Base-by-base conservation (phyloP, 2,113 vertebrate species). In the Mustela nigripes region DNA sequence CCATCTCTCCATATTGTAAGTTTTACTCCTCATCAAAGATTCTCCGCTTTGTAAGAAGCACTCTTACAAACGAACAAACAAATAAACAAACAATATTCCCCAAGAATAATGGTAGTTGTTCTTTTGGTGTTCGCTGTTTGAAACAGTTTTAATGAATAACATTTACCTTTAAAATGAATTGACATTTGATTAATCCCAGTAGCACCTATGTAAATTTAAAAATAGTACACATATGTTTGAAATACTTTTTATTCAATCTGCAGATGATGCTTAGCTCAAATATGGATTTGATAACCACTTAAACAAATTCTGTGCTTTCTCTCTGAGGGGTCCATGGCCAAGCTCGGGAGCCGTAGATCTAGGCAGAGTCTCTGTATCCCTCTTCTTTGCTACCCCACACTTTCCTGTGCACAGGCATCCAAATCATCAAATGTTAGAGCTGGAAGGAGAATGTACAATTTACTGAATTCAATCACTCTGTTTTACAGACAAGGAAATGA, bases 81-180 rank as follows among this genome's bases (percentile, higher is more conserved):
- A 56, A 15, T 7, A 80, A 83, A 15, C n/a, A 89, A 74, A 53
- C 60, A 81, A 48, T 45, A 58, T 71, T 58, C 33, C 18, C 31
- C 4, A 58, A 22, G 69, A 95, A 84, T 19, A 50, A 65, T 71
- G 24, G 8, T 69, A 85, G 21, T 63, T 97, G 4, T 79, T 83
- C 36, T 93, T 89, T 89, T 96, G 58, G 36, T 50, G 81, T 94
- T 26, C 36, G 16, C 78, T 81, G 33, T 78, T 48, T 92, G 26
- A 60, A 96, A 91, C 85, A 9, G 31, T 9, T 60, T 84, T 91
- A 94, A 45, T 71, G 56, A 88, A 18, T 28, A 83, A 82, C 33
- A 14, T 4, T 94, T 78, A 16, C 21, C 18, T 82, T 95, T 67
- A 92, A 97, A 95, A 89, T 89, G 73, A 96, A 80, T 63, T 58